Evolutionary conservation across 2,888 invertebrate species (phyloP), one percentile per base, ranked within the genome.

Genomic region (Lycocerus yunnanus): DNA sequence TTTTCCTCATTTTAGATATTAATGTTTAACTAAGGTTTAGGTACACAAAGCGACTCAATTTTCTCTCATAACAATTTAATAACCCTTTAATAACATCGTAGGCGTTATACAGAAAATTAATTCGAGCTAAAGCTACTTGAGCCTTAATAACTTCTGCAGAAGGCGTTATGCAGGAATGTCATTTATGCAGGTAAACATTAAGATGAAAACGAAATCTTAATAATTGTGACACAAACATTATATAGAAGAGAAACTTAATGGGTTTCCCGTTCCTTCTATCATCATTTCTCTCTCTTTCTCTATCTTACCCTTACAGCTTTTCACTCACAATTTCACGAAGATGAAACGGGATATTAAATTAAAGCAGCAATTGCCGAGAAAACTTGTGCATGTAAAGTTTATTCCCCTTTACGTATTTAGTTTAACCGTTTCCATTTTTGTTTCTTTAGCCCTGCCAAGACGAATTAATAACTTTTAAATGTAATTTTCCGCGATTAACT

Each of bases 121-220:
- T 85, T 83, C 82, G 80, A 80, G 81, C 77, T 75, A 69, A 79
- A 81, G 80, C 82, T 81, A 82, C 83, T 83, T 80, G 81, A 83
- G 82, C 80, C 79, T 81, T 82, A 82, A 83, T 83, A 83, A 83
- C 80, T 83, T 79, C 80, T 72, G 77, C 69, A 74, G 73, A 71
- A 77, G 74, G 77, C 79, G 79, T 80, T 79, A 79, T 78, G 78
- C 76, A 80, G 82, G 82, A 83, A 83, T 83, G 82, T 78, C 83
- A 81, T 81, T 82, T 83, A 82, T 82, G 80, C 82, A 82, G 84
- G 83, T 83, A 83, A 83, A 84, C 84, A 84, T 82, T 79, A 80
- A 82, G 84, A 84, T 84, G 84, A 83, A 84, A 84, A 84, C 84
- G 84, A 85, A 85, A 85, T 85, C 85, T 85, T 85, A 84, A 85